Percentiles rank a stretch among this genome's conserved stretches.
Conservation (phyloP, 2,888 invertebrate genomes). For the Melanargia galathea region DNA sequence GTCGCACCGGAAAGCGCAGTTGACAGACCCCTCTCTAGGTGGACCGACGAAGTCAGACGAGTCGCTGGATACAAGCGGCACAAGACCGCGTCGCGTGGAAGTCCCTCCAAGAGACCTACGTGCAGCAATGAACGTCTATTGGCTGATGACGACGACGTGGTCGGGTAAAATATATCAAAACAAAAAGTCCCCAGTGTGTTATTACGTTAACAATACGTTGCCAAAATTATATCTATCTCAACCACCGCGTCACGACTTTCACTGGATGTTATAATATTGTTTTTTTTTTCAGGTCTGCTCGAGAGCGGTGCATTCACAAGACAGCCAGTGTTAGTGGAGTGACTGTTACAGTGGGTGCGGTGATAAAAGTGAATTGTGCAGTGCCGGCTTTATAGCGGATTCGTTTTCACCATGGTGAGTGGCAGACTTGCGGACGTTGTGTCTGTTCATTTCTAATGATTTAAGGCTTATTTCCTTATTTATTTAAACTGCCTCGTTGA, state of each 20-base stretch:
- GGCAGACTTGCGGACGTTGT: not conserved
- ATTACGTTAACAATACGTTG: conserved; percentile 43
- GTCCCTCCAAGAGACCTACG: too few species aligned
- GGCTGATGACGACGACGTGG: too few species aligned
- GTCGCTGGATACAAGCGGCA: too few species aligned
- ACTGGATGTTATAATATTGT: conserved; percentile 51
- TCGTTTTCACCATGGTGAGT: conserved; percentile 28
- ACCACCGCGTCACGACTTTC: conserved; percentile 58
- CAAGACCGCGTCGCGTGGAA: too few species aligned
- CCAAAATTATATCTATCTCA: conserved; percentile 48
- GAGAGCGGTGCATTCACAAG: conserved; percentile 47
- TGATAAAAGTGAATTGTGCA: conserved; percentile 24
- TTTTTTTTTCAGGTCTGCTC: conserved; percentile 58
- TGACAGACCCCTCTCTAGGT: too few species aligned
- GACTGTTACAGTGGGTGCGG: conserved; percentile 34
- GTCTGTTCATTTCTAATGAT: too few species aligned
- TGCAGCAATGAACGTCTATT: too few species aligned
- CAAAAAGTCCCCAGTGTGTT: conserved; percentile 6
- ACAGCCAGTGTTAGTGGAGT: conserved; percentile 24
- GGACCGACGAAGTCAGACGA: too few species aligned
- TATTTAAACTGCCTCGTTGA: too few species aligned
- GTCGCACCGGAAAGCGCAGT: too few species aligned
- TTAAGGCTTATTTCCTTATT: too few species aligned
- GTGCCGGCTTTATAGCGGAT: conserved; percentile 25
- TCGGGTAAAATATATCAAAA: not conserved